These are phyloP conservation scores for Ursus arctos DNA, from an alignment of 2,113 vertebrate genomes.

Conservation along the genomic window DNA sequence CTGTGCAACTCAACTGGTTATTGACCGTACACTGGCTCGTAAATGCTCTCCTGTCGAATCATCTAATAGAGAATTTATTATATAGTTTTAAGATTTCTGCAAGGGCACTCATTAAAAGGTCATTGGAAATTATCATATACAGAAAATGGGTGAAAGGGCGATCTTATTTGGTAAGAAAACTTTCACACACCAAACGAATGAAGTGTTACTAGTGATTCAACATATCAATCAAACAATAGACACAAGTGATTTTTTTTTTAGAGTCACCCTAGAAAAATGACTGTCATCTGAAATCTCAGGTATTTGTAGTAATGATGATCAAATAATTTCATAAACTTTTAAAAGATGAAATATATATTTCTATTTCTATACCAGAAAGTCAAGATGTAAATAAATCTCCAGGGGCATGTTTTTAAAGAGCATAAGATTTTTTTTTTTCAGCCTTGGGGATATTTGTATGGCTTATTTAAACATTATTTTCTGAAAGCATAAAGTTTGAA, in stretches of 20 bases:
- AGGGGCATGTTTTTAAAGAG: background rate
- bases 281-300: constrained; percentile 41
- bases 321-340: constrained; percentile 63
- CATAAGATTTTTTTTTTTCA: background rate
- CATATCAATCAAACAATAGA: constrained; percentile 53
- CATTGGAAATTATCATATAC: constrained; percentile 3
- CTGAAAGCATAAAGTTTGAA: constrained; percentile 60
- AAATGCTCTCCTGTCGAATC: constrained; percentile 45
- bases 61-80: constrained; percentile 64
- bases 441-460: constrained; percentile 65
- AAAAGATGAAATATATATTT: background rate
- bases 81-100: constrained; percentile 37
- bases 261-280: constrained; percentile 43
- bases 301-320: constrained; percentile 62
- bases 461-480: constrained; percentile 72
- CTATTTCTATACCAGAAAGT: constrained; percentile 48
- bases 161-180: constrained; percentile 65
- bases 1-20: background rate
- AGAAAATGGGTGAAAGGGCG: constrained; percentile 58
- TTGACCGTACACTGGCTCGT: background rate
- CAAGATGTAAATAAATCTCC: constrained; percentile 62
- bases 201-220: constrained; percentile 63
- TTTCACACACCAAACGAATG: constrained; percentile 40
- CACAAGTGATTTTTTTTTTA: constrained; percentile 54
- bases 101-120: constrained; percentile 47